Conservation (phyloP, 2,888 invertebrate genomes). For the Leucophenga montana region DNA sequence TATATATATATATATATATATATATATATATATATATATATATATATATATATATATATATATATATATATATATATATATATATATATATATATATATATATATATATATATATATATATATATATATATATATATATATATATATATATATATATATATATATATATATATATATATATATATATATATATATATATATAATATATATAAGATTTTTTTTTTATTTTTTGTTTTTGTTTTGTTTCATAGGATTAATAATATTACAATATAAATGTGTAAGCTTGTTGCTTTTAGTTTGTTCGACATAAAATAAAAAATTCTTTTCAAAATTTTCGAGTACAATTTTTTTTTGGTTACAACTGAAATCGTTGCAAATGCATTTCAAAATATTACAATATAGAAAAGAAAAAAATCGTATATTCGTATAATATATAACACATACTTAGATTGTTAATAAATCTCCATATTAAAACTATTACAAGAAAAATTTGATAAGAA, state of each 20-base stretch:
- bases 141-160: constrained; percentile 28
- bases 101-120: constrained; percentile 29
- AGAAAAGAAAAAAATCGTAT: not conserved
- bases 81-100: constrained; percentile 20
- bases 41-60: constrained; percentile 23
- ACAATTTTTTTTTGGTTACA: not conserved
- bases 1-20: constrained; percentile 28
- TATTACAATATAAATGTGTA: constrained; percentile 3
- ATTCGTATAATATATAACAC: too few species aligned
- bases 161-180: constrained; percentile 21
- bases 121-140: constrained; percentile 24
- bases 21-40: constrained; percentile 28
- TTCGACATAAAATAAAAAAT: not conserved
- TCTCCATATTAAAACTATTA: constrained; percentile 5
- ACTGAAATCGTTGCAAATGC: too few species aligned
- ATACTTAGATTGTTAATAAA: too few species aligned
- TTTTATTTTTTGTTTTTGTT: constrained; percentile 23
- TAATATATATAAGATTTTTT: too few species aligned
- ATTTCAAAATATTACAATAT: not conserved
- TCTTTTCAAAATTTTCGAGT: not conserved
- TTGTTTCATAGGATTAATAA: constrained; percentile 9
- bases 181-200: constrained; percentile 29
- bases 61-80: constrained; percentile 29
- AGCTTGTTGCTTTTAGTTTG: not conserved
- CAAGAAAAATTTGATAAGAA: constrained; percentile 21